These are phyloP conservation scores for Paedocypris micromegethes DNA, from an alignment of 2,797 vertebrate genomes.

Conservation along the genomic window DNA sequence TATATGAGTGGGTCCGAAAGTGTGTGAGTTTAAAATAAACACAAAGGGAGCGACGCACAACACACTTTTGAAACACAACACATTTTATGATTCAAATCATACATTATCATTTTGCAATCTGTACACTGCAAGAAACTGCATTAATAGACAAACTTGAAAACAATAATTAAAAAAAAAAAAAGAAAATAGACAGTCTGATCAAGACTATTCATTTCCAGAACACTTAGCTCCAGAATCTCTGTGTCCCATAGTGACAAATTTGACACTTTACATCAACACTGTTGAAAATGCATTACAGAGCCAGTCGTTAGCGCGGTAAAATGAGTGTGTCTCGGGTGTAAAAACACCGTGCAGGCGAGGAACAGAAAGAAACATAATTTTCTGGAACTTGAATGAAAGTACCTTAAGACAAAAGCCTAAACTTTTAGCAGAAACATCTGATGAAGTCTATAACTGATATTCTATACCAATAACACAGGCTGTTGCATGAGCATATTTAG, in stretches of 20 bases:
- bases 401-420: constrained; percentile 20
- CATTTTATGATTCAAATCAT: constrained; percentile 77
- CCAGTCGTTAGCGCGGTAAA: constrained; percentile 52
- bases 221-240: constrained; percentile 63
- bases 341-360: constrained; percentile 66
- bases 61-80: constrained; percentile 69
- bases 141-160: constrained; percentile 68
- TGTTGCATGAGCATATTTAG: constrained; percentile 20
- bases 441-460: constrained; percentile 14
- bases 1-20: too few relatives aligned
- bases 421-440: constrained; percentile 18
- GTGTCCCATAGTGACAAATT: constrained; percentile 55
- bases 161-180: constrained; percentile 62
- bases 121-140: constrained; percentile 71
- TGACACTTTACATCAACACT: constrained; percentile 76
- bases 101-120: constrained; percentile 65
- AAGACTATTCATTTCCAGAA: constrained; percentile 64
- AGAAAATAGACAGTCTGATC: constrained; percentile 54
- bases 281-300: constrained; percentile 69
- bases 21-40: constrained; percentile 26
- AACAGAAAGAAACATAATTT: constrained; percentile 9
- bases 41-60: constrained; percentile 41
- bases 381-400: constrained; percentile 18
- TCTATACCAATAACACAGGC: constrained; percentile 10
- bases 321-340: constrained; percentile 56